Conservation (phyloP, 1,140 invertebrate genomes). For the Neodiprion virginianus region DNA sequence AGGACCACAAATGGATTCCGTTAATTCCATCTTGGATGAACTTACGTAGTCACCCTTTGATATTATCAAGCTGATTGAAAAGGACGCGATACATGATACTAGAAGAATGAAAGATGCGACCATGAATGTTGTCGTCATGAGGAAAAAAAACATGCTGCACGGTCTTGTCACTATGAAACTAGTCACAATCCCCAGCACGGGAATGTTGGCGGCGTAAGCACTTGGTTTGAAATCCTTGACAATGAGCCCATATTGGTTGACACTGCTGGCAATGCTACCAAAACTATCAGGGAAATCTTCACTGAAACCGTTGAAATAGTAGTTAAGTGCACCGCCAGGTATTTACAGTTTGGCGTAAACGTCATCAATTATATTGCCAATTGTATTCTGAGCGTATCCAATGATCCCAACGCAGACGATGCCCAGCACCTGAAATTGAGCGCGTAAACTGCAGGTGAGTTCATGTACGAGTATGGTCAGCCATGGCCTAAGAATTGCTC, state of each 20-base stretch:
- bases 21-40: conserved; percentile 39
- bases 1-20: no score
- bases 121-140: conserved; percentile 76
- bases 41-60: conserved; percentile 87
- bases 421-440: conserved; percentile 70
- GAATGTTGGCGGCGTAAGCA: no score
- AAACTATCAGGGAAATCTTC: no score
- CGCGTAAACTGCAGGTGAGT: not conserved
- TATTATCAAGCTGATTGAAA: conserved; percentile 79
- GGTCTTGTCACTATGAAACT: no score
- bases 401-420: conserved; percentile 74
- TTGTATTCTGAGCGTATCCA: conserved; percentile 62
- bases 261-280: no score
- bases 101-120: conserved; percentile 78
- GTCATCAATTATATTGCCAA: no score
- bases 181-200: no score
- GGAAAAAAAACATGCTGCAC: conserved; percentile 70
- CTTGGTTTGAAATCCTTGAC: conserved; percentile 43
- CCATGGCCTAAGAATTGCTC: not conserved
- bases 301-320: no score
- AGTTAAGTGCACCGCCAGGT: no score
- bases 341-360: no score
- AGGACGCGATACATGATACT: conserved; percentile 74
- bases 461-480: not conserved
- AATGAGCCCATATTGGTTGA: conserved; percentile 44